phyloP scores from a whole-genome alignment of 2,888 invertebrate species.

The Trilocha varians region DNA sequence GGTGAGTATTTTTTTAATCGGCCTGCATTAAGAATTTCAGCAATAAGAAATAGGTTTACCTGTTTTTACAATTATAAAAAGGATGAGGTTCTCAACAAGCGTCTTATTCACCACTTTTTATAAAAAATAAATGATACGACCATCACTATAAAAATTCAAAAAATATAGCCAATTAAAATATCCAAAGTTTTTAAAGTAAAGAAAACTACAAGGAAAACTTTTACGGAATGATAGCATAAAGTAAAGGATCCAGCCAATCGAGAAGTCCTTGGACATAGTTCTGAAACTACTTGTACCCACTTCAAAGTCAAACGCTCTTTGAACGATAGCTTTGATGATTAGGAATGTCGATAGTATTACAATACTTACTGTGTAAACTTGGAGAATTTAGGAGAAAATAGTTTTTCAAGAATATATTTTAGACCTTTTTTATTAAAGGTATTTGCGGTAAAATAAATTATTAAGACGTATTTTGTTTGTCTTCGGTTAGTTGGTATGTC shows the following conservation, averaged over 20 bases:
- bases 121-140: too few species aligned
- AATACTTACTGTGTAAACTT: neutral
- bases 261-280: neutral
- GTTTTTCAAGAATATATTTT: neutral
- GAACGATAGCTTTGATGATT: neutral
- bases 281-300: neutral
- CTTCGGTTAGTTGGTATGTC: too few species aligned
- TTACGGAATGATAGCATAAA: neutral
- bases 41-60: too few species aligned
- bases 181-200: neutral
- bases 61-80: too few species aligned
- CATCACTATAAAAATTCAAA: too few species aligned
- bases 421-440: neutral
- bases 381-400: neutral
- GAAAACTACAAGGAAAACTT: neutral
- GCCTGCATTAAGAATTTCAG: too few species aligned
- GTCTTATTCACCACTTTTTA: too few species aligned
- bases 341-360: neutral
- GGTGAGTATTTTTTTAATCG: constrained; percentile 37
- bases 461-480: too few species aligned
- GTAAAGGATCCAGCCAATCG: neutral
- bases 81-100: too few species aligned
- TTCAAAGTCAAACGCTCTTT: neutral
- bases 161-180: too few species aligned
- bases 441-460: too few species aligned